Evolutionary conservation across 2,888 invertebrate species (phyloP).

Genomic region (Drosophila demipolita): DNA sequence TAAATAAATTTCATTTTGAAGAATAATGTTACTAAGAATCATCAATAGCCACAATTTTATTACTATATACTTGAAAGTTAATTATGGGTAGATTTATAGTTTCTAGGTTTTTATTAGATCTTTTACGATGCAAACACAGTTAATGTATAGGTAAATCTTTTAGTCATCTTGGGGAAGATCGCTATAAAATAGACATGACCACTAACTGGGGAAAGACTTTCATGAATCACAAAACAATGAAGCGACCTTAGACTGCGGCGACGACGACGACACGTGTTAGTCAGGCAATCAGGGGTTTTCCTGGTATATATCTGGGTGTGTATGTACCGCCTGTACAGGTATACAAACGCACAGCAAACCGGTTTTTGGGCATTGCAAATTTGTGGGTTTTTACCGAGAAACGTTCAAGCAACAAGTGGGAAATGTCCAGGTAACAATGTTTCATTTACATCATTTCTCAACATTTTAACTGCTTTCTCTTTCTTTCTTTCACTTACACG

Average conservation of each 20-base stretch:
- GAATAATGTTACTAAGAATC: background rate
- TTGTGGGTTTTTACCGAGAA: conserved; percentile 60
- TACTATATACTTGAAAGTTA: background rate
- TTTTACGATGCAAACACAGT: background rate
- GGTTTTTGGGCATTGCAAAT: conserved; percentile 57
- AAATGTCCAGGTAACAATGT: conserved; percentile 52
- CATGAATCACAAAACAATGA: conserved; percentile 69
- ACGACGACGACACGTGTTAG: conserved; percentile 67
- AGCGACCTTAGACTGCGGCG: conserved; percentile 39
- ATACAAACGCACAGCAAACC: conserved; percentile 43
- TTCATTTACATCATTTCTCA: conserved; percentile 20
- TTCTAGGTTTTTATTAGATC: background rate
- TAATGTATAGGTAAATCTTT: background rate
- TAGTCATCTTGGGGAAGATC: conserved; percentile 19
- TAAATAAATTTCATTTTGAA: background rate
- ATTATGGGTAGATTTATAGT: background rate
- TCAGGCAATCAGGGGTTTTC: conserved; percentile 74
- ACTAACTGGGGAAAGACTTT: conserved; percentile 65
- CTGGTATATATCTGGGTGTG: conserved; percentile 50
- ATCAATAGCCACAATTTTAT: background rate
- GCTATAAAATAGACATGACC: conserved; percentile 31
- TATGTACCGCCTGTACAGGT: conserved; percentile 34
- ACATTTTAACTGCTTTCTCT: conserved; percentile 5
- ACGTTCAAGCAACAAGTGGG: conserved; percentile 50
- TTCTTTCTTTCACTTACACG: background rate